Conservation (phyloP, 2,113 vertebrate genomes). For the Mellivora capensis region DNA sequence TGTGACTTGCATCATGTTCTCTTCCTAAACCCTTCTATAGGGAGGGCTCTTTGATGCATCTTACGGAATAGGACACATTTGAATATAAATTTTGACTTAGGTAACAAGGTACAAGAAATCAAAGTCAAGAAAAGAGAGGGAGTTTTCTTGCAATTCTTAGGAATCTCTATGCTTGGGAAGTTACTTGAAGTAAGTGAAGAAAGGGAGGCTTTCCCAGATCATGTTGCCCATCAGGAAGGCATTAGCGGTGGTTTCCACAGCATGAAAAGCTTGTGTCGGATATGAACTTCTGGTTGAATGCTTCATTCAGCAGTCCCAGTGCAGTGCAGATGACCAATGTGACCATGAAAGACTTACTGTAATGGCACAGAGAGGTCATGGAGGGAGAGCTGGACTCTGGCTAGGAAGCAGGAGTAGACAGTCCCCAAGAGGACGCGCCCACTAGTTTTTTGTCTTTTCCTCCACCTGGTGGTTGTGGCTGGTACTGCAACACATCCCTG, state of each 20-base stretch:
- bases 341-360: not conserved
- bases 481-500: slow-evolving; percentile 11
- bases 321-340: not conserved
- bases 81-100: not conserved
- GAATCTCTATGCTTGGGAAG: not conserved
- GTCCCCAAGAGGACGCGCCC: not conserved
- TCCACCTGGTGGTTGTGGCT: slow-evolving; percentile 49
- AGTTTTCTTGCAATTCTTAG: not conserved
- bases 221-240: not conserved
- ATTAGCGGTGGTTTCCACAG: not conserved
- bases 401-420: not conserved
- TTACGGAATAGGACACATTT: not conserved
- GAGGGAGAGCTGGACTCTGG: not conserved
- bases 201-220: not conserved
- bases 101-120: not conserved
- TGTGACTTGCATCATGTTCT: not conserved
- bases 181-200: not conserved
- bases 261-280: not conserved
- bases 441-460: not conserved
- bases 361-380: not conserved
- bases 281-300: not conserved
- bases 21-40: not conserved
- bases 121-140: not conserved
- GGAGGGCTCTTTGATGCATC: not conserved
- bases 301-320: not conserved